Percentiles rank a stretch among this genome's conserved stretches.
Evolutionary conservation across 2,888 invertebrate species (phyloP).

Genomic region (Machimus atricapillus): DNA sequence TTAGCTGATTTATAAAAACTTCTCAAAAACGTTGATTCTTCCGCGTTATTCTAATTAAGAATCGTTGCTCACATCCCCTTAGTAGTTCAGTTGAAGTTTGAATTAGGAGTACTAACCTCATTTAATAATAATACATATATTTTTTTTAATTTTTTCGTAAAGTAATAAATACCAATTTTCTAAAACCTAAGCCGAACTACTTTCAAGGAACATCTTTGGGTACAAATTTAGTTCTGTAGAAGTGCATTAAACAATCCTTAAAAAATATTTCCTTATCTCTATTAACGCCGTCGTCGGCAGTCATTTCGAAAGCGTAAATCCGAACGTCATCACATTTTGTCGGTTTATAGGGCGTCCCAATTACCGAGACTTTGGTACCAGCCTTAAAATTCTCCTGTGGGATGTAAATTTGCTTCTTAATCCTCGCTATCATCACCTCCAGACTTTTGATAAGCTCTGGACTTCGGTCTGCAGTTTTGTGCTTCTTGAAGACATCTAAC

Average conservation of each 20-base stretch:
- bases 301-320: constrained; percentile 42
- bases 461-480: background rate
- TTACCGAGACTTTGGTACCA: constrained; percentile 36
- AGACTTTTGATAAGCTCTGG: background rate
- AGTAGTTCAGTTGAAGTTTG: too few species aligned
- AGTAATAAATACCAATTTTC: too few species aligned
- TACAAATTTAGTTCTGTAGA: background rate
- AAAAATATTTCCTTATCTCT: constrained; percentile 43
- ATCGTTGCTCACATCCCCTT: too few species aligned
- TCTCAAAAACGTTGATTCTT: too few species aligned
- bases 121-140: too few species aligned
- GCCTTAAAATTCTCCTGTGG: constrained; percentile 1
- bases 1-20: too few species aligned
- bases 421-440: constrained; percentile 19
- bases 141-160: too few species aligned
- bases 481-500: background rate
- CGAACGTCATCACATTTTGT: background rate
- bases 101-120: too few species aligned
- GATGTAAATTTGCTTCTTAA: constrained; percentile 12
- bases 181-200: background rate
- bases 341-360: constrained; percentile 32
- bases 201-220: background rate
- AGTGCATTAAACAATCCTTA: constrained; percentile 34
- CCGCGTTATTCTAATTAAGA: too few species aligned
- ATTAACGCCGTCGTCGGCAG: background rate